Base-by-base conservation (phyloP, 2,797 vertebrate genomes). In the Coracias cyanogaster region DNA sequence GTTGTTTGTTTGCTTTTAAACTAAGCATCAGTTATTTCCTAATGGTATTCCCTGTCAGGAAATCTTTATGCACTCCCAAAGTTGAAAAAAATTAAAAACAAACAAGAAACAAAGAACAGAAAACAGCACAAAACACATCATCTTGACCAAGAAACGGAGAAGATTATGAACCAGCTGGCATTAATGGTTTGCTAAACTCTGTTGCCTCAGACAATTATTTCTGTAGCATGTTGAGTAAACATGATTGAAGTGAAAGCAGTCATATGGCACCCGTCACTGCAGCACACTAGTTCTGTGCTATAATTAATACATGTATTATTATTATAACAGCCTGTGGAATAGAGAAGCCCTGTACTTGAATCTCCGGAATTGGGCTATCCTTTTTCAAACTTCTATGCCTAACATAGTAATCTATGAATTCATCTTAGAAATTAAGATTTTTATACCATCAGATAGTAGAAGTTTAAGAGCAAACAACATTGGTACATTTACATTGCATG, bases 241-340 rank as follows among this genome's bases (percentile, higher is more conserved):
- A 8, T 24, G 33, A 33, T 4, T 22, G 64, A 71, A 52, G 31
- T 58, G 37, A 39, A 66, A 43, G 64, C 31, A 74, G 22, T 48
- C 21, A 4, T 7, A 19, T 7, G 19, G 45, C 19, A 19, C 16
- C 21, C 1, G 0, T 20, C 55, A 39, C 18, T 15, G 17, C 45
- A 66, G 52, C 64, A 33, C 0, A 1, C 12, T 6, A 20, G 26
- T 31, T 54, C 66, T 69, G 26, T 29, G 3, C 20, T 31, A 1
- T 33, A 12, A 15, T 52, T 48, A 43, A 22, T 15, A 13, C 12
- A 29, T 25, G 37, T 37, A 37, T 58, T 17, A 31, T 55, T 60
- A 19, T 37, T 74, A 33, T 20, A 74, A 14, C 15, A 70, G 13
- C 28, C 26, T 52, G 26, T 35, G 28, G 28, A 15, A 28, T 14